These are phyloP conservation scores for Cheilinus undulatus DNA, from an alignment of 2,113 vertebrate genomes.

Conservation along the genomic window DNA sequence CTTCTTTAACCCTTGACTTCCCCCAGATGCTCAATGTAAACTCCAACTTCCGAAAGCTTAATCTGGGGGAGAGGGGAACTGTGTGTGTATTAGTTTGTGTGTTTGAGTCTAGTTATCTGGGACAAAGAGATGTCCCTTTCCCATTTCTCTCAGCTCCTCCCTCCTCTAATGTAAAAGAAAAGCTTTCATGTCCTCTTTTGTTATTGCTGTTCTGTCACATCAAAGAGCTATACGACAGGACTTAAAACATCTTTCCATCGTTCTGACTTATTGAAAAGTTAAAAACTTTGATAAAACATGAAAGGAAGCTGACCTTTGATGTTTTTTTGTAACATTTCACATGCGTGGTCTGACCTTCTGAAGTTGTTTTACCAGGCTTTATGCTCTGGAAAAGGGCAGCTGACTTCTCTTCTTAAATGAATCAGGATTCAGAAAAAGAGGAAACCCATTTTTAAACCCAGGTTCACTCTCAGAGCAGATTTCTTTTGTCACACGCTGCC, in stretches of 20 bases:
- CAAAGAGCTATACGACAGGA: constrained; percentile 37
- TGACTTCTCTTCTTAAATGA: background rate
- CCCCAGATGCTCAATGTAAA: constrained; percentile 78
- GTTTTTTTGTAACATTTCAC: background rate
- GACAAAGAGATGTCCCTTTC: constrained; percentile 30
- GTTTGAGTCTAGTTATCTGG: constrained; percentile 40
- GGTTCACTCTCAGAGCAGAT: background rate
- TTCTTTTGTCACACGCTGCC: constrained; percentile 65
- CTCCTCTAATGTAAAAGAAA: constrained; percentile 23
- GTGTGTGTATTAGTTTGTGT: constrained; percentile 21
- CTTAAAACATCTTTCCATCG: constrained; percentile 10
- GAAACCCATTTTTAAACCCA: background rate
- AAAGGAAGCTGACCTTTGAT: constrained; percentile 23
- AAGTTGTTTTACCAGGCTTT: constrained; percentile 1
- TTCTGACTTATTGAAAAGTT: constrained; percentile 3
- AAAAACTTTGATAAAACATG: constrained; percentile 29
- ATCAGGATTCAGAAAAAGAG: background rate
- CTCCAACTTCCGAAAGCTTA: constrained; percentile 75
- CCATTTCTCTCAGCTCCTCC: constrained; percentile 36
- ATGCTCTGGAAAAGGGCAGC: constrained; percentile 1
- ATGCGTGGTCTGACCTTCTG: background rate
- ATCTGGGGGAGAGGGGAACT: constrained; percentile 56
- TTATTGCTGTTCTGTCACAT: constrained; percentile 30
- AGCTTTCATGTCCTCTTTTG: constrained; percentile 16
- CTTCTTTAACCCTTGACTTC: constrained; percentile 78